Percentiles rank a stretch among this genome's conserved stretches.
phyloP scores from a whole-genome alignment of 2,888 invertebrate genomes.

The Empis stercorea region DNA sequence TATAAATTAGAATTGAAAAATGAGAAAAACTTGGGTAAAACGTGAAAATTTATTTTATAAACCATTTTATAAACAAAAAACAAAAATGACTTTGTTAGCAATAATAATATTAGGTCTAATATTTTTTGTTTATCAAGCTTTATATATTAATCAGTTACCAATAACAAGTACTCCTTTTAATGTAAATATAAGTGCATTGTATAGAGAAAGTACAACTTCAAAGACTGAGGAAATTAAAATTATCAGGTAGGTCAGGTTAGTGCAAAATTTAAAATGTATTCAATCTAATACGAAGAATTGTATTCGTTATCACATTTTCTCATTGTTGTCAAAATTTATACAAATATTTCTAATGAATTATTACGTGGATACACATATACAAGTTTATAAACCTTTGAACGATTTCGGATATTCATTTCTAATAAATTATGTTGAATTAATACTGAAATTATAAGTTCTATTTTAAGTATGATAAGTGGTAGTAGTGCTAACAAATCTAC shows the following conservation, averaged over 20 bases:
- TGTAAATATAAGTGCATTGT: conserved; percentile 21
- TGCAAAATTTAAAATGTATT: too few species aligned
- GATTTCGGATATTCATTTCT: too few species aligned
- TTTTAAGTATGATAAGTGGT: too few species aligned
- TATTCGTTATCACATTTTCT: too few species aligned
- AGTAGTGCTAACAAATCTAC: too few species aligned
- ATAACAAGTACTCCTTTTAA: conserved; percentile 27
- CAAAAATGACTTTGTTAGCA: conserved; percentile 33
- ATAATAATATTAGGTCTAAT: conserved; percentile 33
- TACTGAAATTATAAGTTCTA: too few species aligned
- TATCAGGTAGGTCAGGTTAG: conserved; percentile 5
- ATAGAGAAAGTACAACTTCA: conserved; percentile 18
- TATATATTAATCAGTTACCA: conserved; percentile 36
- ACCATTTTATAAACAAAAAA: conserved; percentile 35
- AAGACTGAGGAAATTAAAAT: conserved; percentile 17
- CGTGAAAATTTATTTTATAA: conserved; percentile 35
- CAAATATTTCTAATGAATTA: neutral
- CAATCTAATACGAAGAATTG: too few species aligned
- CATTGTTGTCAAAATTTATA: neutral
- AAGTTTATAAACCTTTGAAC: too few species aligned
- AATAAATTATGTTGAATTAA: too few species aligned
- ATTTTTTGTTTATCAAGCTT: conserved; percentile 32
- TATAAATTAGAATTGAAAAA: conserved; percentile 5
- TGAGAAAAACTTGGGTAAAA: conserved; percentile 36
- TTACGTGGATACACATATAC: neutral